Base-by-base conservation (phyloP, 2,113 vertebrate genomes). In the Colius striatus region DNA sequence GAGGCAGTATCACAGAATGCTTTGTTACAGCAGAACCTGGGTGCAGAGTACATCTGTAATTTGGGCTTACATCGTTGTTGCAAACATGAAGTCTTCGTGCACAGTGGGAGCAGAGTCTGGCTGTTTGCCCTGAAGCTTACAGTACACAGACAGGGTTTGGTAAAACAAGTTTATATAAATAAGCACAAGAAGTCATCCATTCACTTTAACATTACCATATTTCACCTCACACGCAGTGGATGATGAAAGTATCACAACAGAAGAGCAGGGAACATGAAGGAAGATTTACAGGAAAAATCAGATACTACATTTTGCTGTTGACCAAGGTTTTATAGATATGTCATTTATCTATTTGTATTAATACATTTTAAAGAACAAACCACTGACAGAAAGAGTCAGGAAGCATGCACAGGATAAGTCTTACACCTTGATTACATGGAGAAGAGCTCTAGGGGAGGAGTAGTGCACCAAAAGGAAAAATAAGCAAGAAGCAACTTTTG, bases 151-250 rank as follows among this genome's bases (percentile, higher is more conserved):
- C 41, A 82, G 48, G 41, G 79, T 61, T 82, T 60, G 61, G 53
- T 48, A 43, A 81, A 88, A 80, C n/a, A 63, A 73, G 50, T 62
- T 75, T 87, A 61, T 50, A 87, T 87, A 96, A 92, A 95, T 65
- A 84, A 91, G 62, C n/a, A 93, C 53, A 76, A 91, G 53, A 81
- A 91, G 74, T 23, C 84, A 32, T 53, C 66, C 90, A 41, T 53
- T 78, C 74, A 57, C 87, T 93, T 79, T 27, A 63, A 50, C 41
- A 11, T 25, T 27, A 75, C 54, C 0, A 0, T 38, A 38, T 78
- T 91, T 75, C 58, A n/a, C 47, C 45, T 88, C 16, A 13, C n/a
- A 34, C 3, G 5, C 63, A 53, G 36, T 8, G 43, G 74, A 54
- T 30, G 70, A 72, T 43, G 13, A 27, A 89, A 71, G 55, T 7